These are phyloP conservation scores for Agonopterix subpropinquella DNA, from an alignment of 2,888 invertebrate genomes.

Conservation along the genomic window DNA sequence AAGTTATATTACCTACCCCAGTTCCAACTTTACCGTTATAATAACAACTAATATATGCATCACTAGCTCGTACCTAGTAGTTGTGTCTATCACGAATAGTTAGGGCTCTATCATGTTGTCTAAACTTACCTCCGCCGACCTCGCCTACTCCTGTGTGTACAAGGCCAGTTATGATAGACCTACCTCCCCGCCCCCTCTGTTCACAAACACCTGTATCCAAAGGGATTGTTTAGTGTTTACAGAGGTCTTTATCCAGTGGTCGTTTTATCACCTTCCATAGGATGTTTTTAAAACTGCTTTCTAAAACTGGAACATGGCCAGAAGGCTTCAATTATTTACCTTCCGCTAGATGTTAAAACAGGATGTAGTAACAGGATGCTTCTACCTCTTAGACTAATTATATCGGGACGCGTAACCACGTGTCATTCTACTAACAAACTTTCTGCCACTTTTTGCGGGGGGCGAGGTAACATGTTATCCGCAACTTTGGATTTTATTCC, in stretches of 20 bases:
- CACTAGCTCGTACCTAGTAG: constrained; percentile 1
- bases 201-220: neutral
- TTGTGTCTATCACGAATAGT: constrained; percentile 7
- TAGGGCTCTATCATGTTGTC: constrained; percentile 7
- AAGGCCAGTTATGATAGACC: neutral
- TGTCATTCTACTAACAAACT: too few species aligned
- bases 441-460: too few species aligned
- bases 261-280: constrained; percentile 11
- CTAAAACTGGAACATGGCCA: constrained; percentile 34
- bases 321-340: constrained; percentile 41
- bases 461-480: too few species aligned
- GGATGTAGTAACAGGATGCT: neutral
- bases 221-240: neutral
- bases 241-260: neutral
- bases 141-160: neutral
- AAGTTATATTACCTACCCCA: too few species aligned
- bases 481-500: too few species aligned
- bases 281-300: constrained; percentile 34
- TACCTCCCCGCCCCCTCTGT: neutral
- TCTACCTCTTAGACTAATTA: too few species aligned
- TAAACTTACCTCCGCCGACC: constrained; percentile 5
- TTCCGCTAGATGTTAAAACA: constrained; percentile 4
- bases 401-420: too few species aligned
- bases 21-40: neutral
- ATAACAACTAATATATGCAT: constrained; percentile 1